Evolutionary conservation across 1,140 invertebrate genomes (phyloP), one percentile per base, ranked within the genome.

Genomic region (Pseudomyrmex flavicornis): DNA sequence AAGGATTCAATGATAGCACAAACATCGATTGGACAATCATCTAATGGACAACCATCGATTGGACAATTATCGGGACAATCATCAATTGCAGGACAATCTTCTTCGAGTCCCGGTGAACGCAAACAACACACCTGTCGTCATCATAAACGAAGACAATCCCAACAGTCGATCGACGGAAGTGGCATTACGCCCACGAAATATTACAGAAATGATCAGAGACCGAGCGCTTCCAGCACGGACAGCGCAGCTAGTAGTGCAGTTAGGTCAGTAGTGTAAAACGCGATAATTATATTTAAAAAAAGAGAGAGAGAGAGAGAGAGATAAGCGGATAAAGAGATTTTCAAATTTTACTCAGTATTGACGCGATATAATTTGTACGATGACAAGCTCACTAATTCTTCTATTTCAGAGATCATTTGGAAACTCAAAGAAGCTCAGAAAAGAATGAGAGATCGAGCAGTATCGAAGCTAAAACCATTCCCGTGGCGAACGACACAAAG

Each of bases 171-270:
- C 73, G 96, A 97, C 82, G 96, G 96, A 46, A 84, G 93, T 12
- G 75, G 91, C 15, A 85, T 91, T 10, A 90, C 91, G 35, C 88
- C 91, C 0, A 85, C 92, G 2, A 94, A 95, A 74, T 95, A 95
- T 86, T 95, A 95, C 69, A 93, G 96, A 75, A 95, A 95, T 89
- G 96, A 96, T 90, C 96, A 97, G 91, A 95, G 97, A 85, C 97
- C 97, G n/a, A 97, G 96, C 35, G 97, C 97, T 87, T 97, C 97
- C 20, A 97, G 97, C 73, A 97, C 96, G 10, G 97, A 97, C 93
- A 96, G 96, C 35, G 89, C 92, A 2, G 90, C 91, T 5, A 94
- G 93, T 75, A 93, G 91, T 84, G 93, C 92, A 20, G 91, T 93
- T 77, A 93, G 92, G 94, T 94, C 22, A 66, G 72, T 82, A 66